Percentiles rank a stretch among this genome's conserved stretches.
Conservation (phyloP, 2,888 invertebrate species). For the Stenoptilia bipunctidactyla region DNA sequence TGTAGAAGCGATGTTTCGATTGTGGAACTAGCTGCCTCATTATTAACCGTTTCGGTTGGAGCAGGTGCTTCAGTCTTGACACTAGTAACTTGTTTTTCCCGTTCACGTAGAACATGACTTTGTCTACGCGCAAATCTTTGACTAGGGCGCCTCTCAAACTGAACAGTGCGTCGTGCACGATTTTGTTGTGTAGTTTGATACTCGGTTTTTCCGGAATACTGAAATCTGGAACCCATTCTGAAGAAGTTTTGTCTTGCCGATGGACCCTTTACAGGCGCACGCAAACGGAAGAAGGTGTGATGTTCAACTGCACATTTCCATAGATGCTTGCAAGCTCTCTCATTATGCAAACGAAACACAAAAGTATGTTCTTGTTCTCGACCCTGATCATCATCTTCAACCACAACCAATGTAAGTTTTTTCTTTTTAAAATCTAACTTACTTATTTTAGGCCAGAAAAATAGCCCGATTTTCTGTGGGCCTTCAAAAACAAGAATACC, state of each 20-base stretch:
- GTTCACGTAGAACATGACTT: slow-evolving; percentile 87
- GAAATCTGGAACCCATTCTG: slow-evolving; percentile 97
- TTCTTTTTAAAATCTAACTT: slow-evolving; percentile 98
- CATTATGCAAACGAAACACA: slow-evolving; percentile 94
- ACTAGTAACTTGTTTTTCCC: slow-evolving; percentile 72
- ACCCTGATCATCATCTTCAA: slow-evolving; percentile 98
- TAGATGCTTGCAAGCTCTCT: slow-evolving; percentile 98
- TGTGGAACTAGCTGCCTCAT: slow-evolving; percentile 41
- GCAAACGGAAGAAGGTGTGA: slow-evolving; percentile 97
- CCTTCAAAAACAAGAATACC: slow-evolving; percentile 99
- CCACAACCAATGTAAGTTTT: slow-evolving; percentile 95
- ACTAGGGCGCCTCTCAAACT: slow-evolving; percentile 96
- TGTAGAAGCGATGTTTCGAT: slow-evolving; percentile 27
- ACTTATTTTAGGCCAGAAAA: slow-evolving; percentile 99
- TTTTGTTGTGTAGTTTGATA: slow-evolving; percentile 96
- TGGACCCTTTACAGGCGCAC: slow-evolving; percentile 89
- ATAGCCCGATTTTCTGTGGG: slow-evolving; percentile 95
- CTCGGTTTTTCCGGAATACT: slow-evolving; percentile 95
- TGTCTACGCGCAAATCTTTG: slow-evolving; percentile 95
- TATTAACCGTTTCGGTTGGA: slow-evolving; percentile 28
- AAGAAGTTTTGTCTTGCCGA: slow-evolving; percentile 96
- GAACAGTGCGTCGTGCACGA: slow-evolving; percentile 91
- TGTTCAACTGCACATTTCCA: slow-evolving; percentile 99
- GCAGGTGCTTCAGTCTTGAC: slow-evolving; percentile 35
- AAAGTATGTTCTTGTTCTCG: slow-evolving; percentile 98